Conservation (phyloP, 2,797 vertebrate species). For the Hemitrygon akajei region DNA sequence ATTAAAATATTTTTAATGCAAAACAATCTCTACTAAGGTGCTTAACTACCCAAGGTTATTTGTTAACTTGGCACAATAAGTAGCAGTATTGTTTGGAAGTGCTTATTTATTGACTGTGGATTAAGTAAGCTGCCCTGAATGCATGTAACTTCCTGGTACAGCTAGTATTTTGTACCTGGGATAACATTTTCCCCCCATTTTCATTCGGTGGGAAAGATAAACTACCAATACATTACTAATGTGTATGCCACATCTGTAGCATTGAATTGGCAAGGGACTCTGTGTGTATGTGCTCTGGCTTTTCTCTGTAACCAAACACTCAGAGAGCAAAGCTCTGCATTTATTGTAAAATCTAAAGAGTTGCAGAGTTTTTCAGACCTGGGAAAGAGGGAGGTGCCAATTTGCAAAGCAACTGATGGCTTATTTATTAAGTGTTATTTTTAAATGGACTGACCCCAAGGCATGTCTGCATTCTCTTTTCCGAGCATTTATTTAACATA, state of each 20-base stretch:
- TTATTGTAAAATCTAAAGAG: constrained; percentile 10
- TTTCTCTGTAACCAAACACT: neutral
- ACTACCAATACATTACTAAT: neutral
- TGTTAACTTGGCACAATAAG: neutral
- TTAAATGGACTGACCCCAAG: neutral
- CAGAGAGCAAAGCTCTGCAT: neutral
- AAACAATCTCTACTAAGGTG: neutral
- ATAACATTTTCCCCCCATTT: neutral
- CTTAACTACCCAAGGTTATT: neutral
- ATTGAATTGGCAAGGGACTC: neutral
- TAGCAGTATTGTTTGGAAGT: neutral
- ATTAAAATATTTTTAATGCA: neutral
- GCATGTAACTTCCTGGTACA: neutral
- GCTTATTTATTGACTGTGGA: neutral
- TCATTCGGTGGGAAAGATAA: neutral
- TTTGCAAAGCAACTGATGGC: constrained; percentile 41
- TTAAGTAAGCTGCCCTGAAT: neutral
- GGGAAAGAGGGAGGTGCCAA: constrained; percentile 44
- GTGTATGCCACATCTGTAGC: neutral
- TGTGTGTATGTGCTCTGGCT: neutral
- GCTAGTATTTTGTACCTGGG: neutral
- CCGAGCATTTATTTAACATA: neutral
- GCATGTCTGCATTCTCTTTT: neutral
- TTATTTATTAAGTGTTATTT: neutral
- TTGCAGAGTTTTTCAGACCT: neutral